Evolutionary conservation across 2,113 vertebrate genomes (phyloP), one percentile per base, ranked within the genome.

Genomic region (Pyrgilauda ruficollis): DNA sequence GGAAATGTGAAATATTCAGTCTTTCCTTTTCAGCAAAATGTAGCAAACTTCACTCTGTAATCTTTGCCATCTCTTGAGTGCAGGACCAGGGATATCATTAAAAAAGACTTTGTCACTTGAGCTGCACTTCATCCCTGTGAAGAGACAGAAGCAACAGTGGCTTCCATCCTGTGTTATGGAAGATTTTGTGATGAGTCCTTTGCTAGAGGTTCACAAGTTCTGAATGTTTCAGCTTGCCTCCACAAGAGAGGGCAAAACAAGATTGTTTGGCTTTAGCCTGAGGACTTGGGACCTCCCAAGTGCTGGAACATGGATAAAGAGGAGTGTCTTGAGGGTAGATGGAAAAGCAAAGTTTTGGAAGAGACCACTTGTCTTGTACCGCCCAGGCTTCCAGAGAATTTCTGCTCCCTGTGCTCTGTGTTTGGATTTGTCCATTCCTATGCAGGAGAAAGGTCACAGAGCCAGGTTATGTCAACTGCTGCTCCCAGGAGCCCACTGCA

Each of bases 281-380:
- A 69, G 67, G 67, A 56, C 43, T 74, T 49, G 91, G 81, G 90
- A 86, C 85, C 90, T 96, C 78, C 75, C 90, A 92, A 49, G 47
- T n/a, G 37, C 83, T 66, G 59, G 44, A n/a, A 84, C 26, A 41
- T 2, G 17, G 62, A 76, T 44, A 46, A 67, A 72, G 43, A 63
- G 18, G 39, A 59, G 23, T 50, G 89, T 56, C 31, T 49, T 26
- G 50, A 86, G 64, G 26, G 24, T 11, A 27, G 76, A 82, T 5
- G 4, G 44, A 69, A 79, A 66, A 56, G 58, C 23, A 93, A 89
- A 91, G 39, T 61, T 41, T 41, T 41, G 39, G 50, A 91, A 95
- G 61, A 83, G 35, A 64, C 41, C 58, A 90, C 73, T 67, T 76
- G 46, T 44, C 39, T 67, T 9, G 15, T 10, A 49, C 18, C 0